Percentiles rank a stretch among this genome's conserved stretches.
These are phyloP conservation scores for Seriola aureovittata DNA, from an alignment of 2,113 vertebrate genomes.

Conservation along the genomic window DNA sequence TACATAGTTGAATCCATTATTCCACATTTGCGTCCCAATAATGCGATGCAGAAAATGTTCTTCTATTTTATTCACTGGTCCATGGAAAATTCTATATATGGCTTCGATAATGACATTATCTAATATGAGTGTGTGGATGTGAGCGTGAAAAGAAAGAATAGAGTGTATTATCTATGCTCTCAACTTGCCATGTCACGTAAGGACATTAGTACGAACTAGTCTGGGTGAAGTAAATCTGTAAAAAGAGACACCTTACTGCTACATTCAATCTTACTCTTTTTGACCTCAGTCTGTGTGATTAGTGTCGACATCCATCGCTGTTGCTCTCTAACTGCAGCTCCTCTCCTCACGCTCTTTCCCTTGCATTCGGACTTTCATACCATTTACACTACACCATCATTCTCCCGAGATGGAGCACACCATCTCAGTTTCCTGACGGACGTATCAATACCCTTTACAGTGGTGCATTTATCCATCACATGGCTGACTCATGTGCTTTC, in stretches of 20 bases:
- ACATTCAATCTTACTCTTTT: not conserved
- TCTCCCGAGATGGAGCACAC: slow-evolving; percentile 48
- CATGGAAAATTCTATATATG: slow-evolving; percentile 37
- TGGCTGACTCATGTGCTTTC: slow-evolving; percentile 23
- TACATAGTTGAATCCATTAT: slow-evolving; percentile 58
- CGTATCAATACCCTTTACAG: slow-evolving; percentile 69
- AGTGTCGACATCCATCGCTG: not conserved
- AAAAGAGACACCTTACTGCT: not conserved
- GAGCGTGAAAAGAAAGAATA: slow-evolving; percentile 6
- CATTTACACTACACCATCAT: slow-evolving; percentile 24
- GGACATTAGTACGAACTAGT: not conserved
- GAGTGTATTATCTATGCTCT: not conserved
- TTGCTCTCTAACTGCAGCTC: not conserved
- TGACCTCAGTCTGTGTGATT: not conserved
- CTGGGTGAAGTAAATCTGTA: not conserved
- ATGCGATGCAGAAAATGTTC: slow-evolving; percentile 56
- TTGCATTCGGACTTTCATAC: slow-evolving; percentile 11
- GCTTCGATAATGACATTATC: slow-evolving; percentile 37
- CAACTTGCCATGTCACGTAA: slow-evolving; percentile 7
- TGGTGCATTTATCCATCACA: slow-evolving; percentile 67
- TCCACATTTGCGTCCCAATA: slow-evolving; percentile 60
- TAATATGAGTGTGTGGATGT: not conserved
- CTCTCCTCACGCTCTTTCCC: not conserved
- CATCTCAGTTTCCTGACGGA: slow-evolving; percentile 53
- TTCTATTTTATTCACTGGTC: slow-evolving; percentile 44